Conservation (phyloP, 2,113 vertebrate species). For the Scalopus aquaticus region DNA sequence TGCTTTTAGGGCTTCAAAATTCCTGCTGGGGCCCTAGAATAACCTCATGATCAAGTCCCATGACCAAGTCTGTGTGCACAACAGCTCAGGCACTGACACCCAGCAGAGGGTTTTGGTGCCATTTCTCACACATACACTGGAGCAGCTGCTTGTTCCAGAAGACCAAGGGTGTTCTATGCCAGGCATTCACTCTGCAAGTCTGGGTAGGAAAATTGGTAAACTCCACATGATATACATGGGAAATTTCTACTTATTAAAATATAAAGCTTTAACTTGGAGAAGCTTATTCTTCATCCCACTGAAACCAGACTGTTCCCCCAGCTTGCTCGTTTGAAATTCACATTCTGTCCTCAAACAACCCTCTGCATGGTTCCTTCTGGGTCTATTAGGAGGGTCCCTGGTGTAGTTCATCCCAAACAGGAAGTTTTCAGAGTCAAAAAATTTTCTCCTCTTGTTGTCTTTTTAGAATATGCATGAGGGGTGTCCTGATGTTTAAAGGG, state of each 20-base stretch:
- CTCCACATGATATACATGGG: background rate
- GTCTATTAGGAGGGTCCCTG: background rate
- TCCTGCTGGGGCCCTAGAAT: background rate
- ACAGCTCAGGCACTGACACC: background rate
- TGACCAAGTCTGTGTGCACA: background rate
- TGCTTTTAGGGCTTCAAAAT: background rate
- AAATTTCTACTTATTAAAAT: background rate
- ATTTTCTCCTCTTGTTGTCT: background rate
- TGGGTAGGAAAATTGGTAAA: background rate
- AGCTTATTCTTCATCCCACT: background rate
- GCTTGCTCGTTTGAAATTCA: background rate
- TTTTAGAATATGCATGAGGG: background rate
- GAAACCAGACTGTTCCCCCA: background rate
- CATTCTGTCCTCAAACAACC: background rate
- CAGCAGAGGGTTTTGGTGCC: accelerated
- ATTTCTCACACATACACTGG: accelerated
- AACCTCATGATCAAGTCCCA: background rate
- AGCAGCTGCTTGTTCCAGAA: accelerated
- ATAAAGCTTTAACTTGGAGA: background rate
- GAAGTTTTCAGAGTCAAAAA: background rate
- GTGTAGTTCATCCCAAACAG: background rate
- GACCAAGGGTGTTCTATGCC: background rate
- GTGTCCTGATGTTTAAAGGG: no score
- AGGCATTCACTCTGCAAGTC: background rate
- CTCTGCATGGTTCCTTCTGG: background rate